Evolutionary conservation across 2,113 vertebrate genomes (phyloP).

Genomic region (Halichoerus grypus): DNA sequence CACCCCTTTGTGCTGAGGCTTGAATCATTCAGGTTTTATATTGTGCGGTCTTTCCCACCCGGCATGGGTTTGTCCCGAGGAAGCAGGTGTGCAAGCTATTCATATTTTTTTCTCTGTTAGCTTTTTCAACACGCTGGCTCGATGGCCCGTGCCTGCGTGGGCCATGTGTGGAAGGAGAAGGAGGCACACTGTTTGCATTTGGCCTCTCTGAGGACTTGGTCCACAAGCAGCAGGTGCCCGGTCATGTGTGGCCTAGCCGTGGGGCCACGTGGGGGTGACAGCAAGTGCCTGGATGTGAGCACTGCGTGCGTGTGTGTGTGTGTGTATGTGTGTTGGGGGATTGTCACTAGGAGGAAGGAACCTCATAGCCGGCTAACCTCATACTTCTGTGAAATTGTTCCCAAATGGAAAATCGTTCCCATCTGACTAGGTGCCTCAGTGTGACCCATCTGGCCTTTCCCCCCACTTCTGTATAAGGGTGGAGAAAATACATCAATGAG

Average conservation of each 20-base stretch:
- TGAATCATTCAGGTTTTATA: neutral
- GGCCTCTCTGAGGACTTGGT: neutral
- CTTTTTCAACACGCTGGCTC: neutral
- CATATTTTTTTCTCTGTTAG: neutral
- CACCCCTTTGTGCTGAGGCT: no score
- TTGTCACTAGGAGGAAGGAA: neutral
- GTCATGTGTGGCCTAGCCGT: neutral
- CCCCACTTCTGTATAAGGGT: neutral
- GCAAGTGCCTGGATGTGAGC: neutral
- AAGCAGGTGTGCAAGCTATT: neutral
- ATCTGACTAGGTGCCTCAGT: neutral
- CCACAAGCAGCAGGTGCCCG: neutral
- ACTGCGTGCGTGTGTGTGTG: neutral
- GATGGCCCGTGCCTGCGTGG: neutral
- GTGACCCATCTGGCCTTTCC: neutral
- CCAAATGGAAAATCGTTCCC: neutral
- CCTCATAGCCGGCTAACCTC: neutral
- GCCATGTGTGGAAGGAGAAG: neutral
- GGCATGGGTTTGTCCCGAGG: neutral
- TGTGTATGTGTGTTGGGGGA: neutral
- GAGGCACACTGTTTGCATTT: neutral
- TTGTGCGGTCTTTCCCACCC: neutral
- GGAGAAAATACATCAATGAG: neutral
- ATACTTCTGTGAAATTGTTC: neutral
- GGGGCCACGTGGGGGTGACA: accelerated